Conservation (phyloP, 2,888 invertebrate genomes). For the Halictus ligatus region DNA sequence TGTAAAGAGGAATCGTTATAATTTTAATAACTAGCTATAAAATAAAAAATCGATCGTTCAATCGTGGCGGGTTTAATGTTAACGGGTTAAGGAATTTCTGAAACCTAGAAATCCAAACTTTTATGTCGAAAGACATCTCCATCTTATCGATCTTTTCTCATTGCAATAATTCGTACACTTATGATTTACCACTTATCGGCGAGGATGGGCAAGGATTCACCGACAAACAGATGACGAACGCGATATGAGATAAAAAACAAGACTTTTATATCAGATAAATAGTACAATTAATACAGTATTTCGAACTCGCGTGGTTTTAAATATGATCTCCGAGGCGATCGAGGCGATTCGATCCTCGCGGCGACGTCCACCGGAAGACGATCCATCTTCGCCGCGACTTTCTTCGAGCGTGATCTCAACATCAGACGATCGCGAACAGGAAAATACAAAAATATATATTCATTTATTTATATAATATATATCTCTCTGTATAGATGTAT, state of each 20-base stretch:
- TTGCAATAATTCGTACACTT: too few relatives aligned
- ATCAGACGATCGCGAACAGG: slow-evolving; percentile 39
- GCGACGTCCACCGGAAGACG: background rate
- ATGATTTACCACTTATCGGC: too few relatives aligned
- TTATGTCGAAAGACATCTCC: too few relatives aligned
- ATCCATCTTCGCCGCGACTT: background rate
- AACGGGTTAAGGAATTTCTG: background rate
- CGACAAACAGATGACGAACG: background rate
- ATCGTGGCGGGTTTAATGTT: background rate
- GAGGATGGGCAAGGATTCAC: too few relatives aligned
- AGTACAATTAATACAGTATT: slow-evolving; percentile 6
- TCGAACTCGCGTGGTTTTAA: background rate
- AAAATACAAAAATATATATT: slow-evolving; percentile 67
- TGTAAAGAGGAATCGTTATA: too few relatives aligned
- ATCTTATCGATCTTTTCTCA: too few relatives aligned
- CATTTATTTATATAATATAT: slow-evolving; percentile 52
- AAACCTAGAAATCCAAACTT: background rate
- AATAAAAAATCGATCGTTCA: too few relatives aligned
- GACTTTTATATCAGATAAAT: slow-evolving; percentile 11
- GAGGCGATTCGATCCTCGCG: background rate
- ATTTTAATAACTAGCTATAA: too few relatives aligned
- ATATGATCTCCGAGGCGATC: background rate
- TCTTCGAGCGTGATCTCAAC: background rate
- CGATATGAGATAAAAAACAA: background rate
- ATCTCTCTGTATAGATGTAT: slow-evolving; percentile 25